These are phyloP conservation scores for Drosophila novamexicana DNA, from an alignment of 1,140 invertebrate genomes.

Conservation along the genomic window DNA sequence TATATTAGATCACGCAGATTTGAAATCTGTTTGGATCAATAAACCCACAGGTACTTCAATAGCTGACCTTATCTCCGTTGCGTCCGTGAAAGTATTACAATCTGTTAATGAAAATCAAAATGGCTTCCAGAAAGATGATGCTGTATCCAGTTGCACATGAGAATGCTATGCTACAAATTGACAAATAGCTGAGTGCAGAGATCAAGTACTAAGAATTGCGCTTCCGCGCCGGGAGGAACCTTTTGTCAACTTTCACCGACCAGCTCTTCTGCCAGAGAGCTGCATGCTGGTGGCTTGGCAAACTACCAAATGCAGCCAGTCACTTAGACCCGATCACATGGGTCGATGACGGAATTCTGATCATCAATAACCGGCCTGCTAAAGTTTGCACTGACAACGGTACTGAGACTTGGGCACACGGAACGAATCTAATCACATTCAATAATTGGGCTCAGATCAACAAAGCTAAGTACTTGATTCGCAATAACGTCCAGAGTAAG, in stretches of 20 bases:
- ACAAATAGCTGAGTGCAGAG: background rate
- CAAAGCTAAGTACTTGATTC: background rate
- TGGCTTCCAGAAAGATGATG: too few relatives aligned
- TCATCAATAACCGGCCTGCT: background rate
- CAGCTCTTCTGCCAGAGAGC: background rate
- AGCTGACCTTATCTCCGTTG: too few relatives aligned
- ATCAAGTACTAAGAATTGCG: background rate
- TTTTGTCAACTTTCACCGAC: background rate
- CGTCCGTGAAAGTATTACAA: too few relatives aligned
- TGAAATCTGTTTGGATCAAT: background rate
- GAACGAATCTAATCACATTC: background rate
- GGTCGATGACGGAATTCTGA: too few relatives aligned
- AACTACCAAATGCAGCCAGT: too few relatives aligned
- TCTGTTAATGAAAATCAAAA: too few relatives aligned
- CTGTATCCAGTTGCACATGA: too few relatives aligned
- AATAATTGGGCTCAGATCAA: background rate
- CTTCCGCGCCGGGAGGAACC: too few relatives aligned
- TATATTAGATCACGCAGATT: background rate
- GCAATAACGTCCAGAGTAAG: background rate
- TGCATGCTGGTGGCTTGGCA: too few relatives aligned
- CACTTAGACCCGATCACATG: background rate
- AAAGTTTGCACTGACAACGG: background rate
- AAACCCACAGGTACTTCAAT: background rate
- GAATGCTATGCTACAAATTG: background rate
- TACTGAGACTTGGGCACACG: background rate